Evolutionary conservation across 2,888 invertebrate genomes (phyloP), one percentile per base, ranked within the genome.

Genomic region (Acronicta leporina): DNA sequence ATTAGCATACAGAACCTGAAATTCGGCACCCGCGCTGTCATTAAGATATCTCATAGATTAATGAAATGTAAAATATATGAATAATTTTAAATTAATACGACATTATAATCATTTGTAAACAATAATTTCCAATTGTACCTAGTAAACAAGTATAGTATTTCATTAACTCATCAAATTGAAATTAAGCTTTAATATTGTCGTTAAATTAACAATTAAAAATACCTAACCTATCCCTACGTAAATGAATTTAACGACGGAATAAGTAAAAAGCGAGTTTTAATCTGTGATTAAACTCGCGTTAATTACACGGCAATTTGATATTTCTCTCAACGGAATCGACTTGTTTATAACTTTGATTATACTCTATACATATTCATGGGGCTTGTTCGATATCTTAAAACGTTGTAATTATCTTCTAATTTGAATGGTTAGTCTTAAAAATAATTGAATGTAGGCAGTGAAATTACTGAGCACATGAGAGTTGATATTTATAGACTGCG

Each of bases 351-450:
- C 57, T 61, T 52, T 68, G 67, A 80, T 76, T 66, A 73, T 51
- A 48, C 38, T 35, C n/a, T 60, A 74, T 81, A 47, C 77, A 77
- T 81, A 80, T 80, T 76, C 77, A 81, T 76, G 65, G 63, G 55
- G 55, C 63, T 60, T 63, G 65, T 61, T 69, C 49, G 55, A 67
- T 78, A 73, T 69, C 68, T 65, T 63, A 51, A 67, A 70, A 54
- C 53, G 51, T 45, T 51, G 66, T 66, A 73, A 57, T 68, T 65
- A 61, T 57, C 38, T 55, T 42, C 50, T 53, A 62, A 58, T 73
- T 73, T 63, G 9, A 67, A 53, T 49, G 48, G 54, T 63, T 63
- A 33, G 47, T 49, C 43, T 20, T 68, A 53, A 58, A 47, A 68
- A 68, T 65, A 47, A 16, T 33, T 33, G 10, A 11, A 33, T 33